Base-by-base conservation (phyloP, 2,888 invertebrate species). In the Pristionchus arcanus region DNA sequence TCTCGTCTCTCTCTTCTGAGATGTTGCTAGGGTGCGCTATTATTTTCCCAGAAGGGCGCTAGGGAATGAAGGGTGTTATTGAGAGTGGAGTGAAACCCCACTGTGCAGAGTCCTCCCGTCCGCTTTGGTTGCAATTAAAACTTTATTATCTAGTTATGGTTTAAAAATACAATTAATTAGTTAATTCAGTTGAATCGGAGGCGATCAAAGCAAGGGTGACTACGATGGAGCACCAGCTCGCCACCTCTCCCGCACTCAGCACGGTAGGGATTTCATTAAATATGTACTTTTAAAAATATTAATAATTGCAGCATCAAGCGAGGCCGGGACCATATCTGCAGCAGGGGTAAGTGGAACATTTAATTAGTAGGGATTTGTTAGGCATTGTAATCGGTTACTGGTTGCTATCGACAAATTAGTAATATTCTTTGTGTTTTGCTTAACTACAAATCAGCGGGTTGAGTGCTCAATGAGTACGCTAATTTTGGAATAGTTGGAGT, bases 161-260 rank as follows among this genome's bases (percentile, higher is more conserved):
- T 49, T 49, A 49, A 49, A 49, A 7, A 49, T 49, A 9, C 0
- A 63, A n/a, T n/a, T 63, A 5, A 63, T 68, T 25, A 83, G 13
- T 28, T 28, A n/a, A 53, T 55, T n/a, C 81, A 59, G 66, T 93
- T 89, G 92, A 93, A 93, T 92, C 94, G 11, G 94, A 94, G 42
- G 90, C 91, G 34, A 89, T 94, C 37, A 92, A 93, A 90, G 91
- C 98, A 95, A 97, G 98, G 94, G 97, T 98, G 90, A 97, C 97
- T 95, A 98, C 98, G 96, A 96, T 99, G 90, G 97, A 98, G 97
- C 97, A 93, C 84, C 94, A 93, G 84, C 91, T 93, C 34, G 15
- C 15, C 19, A 21, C 13, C 13, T 53, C 86, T 15, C 71, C 74
- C 15, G 59, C 49, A 5, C 77, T 85, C 21, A 21, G 28, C 42